These are phyloP conservation scores for Triops longicaudatus DNA, from an alignment of 1,140 invertebrate species.

Conservation along the genomic window DNA sequence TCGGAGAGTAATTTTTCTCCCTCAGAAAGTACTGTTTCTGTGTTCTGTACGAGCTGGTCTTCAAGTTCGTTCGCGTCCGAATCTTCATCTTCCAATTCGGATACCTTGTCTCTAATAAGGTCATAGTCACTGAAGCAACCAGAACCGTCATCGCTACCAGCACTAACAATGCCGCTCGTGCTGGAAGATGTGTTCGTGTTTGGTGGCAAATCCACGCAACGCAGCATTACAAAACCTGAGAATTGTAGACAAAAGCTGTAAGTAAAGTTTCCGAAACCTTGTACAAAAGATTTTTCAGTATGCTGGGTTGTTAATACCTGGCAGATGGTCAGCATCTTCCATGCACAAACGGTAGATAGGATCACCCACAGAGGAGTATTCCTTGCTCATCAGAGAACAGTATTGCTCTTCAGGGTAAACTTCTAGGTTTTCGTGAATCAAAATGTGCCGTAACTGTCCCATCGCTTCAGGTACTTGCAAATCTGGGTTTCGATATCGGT, in stretches of 20 bases:
- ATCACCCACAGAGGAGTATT: conserved; percentile 52
- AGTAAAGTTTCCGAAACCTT: background rate
- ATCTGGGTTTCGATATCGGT: conserved; percentile 36
- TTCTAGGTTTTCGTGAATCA: conserved; percentile 67
- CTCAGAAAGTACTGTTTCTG: conserved; percentile 29
- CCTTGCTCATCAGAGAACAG: conserved; percentile 49
- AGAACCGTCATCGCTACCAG: conserved; percentile 25
- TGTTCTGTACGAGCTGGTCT: conserved; percentile 35
- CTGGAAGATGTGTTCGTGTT: background rate
- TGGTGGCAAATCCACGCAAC: conserved; percentile 32
- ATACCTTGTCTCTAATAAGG: conserved; percentile 34
- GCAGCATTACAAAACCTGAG: conserved; percentile 35
- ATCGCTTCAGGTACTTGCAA: conserved; percentile 45
- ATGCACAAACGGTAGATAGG: conserved; percentile 54
- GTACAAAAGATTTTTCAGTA: background rate
- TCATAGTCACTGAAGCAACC: conserved; percentile 29
- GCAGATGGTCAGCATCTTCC: conserved; percentile 47
- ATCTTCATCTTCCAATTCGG: conserved; percentile 39
- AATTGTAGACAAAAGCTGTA: background rate
- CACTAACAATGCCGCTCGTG: conserved; percentile 4
- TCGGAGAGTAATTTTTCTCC: background rate
- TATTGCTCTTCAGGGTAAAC: conserved; percentile 41
- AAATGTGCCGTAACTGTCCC: conserved; percentile 53
- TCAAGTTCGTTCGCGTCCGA: conserved; percentile 33
- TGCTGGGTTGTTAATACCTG: conserved; percentile 42